Evolutionary conservation across 2,113 vertebrate genomes (phyloP).

Genomic region (Octodon degus): DNA sequence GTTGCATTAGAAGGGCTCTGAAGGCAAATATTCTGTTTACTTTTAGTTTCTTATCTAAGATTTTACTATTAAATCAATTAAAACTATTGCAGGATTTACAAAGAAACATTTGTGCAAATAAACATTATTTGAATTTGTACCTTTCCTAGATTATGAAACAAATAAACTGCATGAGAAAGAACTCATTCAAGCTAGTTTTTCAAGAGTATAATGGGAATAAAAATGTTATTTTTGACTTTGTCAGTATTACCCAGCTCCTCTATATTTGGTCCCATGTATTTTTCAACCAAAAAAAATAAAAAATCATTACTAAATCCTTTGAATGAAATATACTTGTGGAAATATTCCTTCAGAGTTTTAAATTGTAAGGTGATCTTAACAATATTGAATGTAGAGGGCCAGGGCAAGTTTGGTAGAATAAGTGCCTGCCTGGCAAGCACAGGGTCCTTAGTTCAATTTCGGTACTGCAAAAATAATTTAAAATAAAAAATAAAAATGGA

Average conservation of each 20-base stretch:
- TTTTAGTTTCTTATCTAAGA: not conserved
- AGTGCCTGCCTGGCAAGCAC: no score
- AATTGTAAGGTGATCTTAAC: not conserved
- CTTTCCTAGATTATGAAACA: not conserved
- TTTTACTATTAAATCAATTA: not conserved
- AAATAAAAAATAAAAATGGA: no score
- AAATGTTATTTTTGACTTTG: not conserved
- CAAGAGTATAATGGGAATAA: not conserved
- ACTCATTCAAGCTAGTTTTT: not conserved
- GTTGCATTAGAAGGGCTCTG: not conserved
- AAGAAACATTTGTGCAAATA: not conserved
- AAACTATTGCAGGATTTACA: not conserved
- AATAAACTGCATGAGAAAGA: not conserved
- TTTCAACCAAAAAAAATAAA: not conserved
- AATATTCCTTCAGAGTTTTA: not conserved
- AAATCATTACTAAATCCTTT: not conserved
- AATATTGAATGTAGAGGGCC: not conserved
- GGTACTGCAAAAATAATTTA: no score
- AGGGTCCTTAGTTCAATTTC: no score
- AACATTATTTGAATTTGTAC: not conserved
- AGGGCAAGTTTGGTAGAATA: no score
- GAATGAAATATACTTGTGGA: constrained; percentile 56
- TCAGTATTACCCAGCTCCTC: not conserved
- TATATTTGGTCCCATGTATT: not conserved
- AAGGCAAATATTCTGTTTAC: not conserved